Base-by-base conservation (phyloP, 1,140 invertebrate species). In the Bursaphelenchus mucronatus region DNA sequence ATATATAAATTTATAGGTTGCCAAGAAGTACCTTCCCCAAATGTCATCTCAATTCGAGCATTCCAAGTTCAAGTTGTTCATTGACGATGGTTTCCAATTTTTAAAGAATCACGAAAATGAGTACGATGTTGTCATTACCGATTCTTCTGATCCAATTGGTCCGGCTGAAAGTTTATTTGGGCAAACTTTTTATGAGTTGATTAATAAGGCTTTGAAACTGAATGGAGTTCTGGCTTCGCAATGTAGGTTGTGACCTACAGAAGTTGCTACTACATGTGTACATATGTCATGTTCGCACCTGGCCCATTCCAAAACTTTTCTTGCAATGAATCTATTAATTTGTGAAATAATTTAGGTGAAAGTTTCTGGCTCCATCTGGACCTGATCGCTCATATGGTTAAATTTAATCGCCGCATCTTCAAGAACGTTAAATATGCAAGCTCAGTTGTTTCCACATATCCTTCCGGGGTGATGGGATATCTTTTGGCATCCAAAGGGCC, bases 71-170 rank as follows among this genome's bases (percentile, higher is more conserved):
- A 88, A 83, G 0, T 78, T 97, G 1, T 87, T 90, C 73, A 88
- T 97, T 50, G 90, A 89, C 0, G 94, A 98, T 82, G 95, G 95
- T 0, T 93, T 94, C 78, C 88, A 94, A 71, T 98, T 92, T 81
- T 89, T 99, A 86, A 88, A 89, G 69, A 86, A 89, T 45, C 91
- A 94, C 73, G 84, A 85, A 53, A 85, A 87, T 41, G 87, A 91
- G 83, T 98, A 93, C 83, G 94, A 97, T 84, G 89, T 98, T 30
- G 94, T 99, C 59, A 96, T 99, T 44, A 98, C 95, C 0, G 95
- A 99, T 81, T 95, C 92, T 51, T 94, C 92, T 41, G 94, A 97
- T 85, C 94, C 94, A 13, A 86, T 95, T 46, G 94, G 88, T 52
- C 88, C 87, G 51, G 88, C 88, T 15, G 84, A 83, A 44, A 83